Evolutionary conservation across 2,797 vertebrate genomes (phyloP), one percentile per base, ranked within the genome.

Genomic region (Anabas testudineus): DNA sequence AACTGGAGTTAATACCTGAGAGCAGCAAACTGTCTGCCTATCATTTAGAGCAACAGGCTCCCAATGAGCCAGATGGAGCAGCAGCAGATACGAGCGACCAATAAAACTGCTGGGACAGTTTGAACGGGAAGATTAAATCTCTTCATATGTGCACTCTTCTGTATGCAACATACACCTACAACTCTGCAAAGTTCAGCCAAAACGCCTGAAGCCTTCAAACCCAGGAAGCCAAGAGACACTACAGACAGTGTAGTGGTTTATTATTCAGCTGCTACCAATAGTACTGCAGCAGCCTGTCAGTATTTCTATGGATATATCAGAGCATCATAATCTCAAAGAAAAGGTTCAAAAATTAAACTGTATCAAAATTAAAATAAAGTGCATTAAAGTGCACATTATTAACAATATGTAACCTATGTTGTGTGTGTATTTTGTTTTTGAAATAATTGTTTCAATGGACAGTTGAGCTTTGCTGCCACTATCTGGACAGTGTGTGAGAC

Each of bases 21-120:
- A 19, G 46, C 52, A 53, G 55, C 42, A 52, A 53, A 37, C 48
- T 53, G 42, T 59, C 28, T 37, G 64, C 32, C 16, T 3, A 39
- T 62, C 55, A 51, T 0, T 15, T 54, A 57, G 28, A 57, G 21
- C 43, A 62, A 34, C 32, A 0, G 43, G n/a, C 65, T 58, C 9
- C 67, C 70, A 87, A 83, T 84, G 76, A 75, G 43, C 47, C 62
- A 13, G 42, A 45, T 26, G 43, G 51, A 67, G 47, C 60, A 70
- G 66, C 34, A 57, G 61, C 39, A 74, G 76, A 72, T 71, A 78
- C 28, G 81, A 82, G 63, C n/a, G 62, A 34, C 34, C 67, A 72
- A 71, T 54, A 57, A 56, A 65, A 57, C 55, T 30, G 22, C 32
- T 48, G 52, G 42, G 42, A 39, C 61, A 55, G 26, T 61, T 42